phyloP scores from a whole-genome alignment of 2,797 vertebrate genomes.

The Petrocephalus schoutedeni region DNA sequence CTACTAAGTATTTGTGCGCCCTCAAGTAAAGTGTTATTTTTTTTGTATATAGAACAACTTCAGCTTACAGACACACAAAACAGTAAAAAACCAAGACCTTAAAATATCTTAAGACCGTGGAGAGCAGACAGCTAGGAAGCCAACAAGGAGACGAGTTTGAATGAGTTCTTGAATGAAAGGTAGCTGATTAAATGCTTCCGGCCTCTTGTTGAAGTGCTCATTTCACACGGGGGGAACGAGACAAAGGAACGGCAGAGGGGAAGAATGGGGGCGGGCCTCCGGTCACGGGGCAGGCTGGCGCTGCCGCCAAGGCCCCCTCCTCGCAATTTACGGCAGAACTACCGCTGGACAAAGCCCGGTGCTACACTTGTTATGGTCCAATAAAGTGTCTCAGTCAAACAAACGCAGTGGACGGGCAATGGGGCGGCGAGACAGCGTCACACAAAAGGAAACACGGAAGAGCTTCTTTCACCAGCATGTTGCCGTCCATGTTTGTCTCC shows the following conservation, averaged over 20 bases:
- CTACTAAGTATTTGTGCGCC: neutral
- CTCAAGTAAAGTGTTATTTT: neutral
- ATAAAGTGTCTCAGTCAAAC: slow-evolving; percentile 99
- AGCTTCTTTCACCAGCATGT: slow-evolving; percentile 97
- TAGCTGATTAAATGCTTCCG: slow-evolving; percentile 97
- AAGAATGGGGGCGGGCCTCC: slow-evolving; percentile 69
- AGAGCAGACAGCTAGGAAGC: slow-evolving; percentile 72
- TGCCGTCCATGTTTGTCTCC: slow-evolving; percentile 84
- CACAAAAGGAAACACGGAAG: slow-evolving; percentile 99
- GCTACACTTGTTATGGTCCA: slow-evolving; percentile 99
- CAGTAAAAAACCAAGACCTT: neutral
- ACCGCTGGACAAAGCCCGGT: slow-evolving; percentile 89
- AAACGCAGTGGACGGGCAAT: slow-evolving; percentile 85
- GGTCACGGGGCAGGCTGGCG: slow-evolving; percentile 86
- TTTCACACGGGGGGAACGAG: slow-evolving; percentile 79
- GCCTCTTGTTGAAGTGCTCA: slow-evolving; percentile 91
- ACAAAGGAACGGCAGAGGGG: slow-evolving; percentile 82
- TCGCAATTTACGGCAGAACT: slow-evolving; percentile 98
- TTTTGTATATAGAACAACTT: neutral
- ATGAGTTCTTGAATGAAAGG: slow-evolving; percentile 91
- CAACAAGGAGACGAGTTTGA: slow-evolving; percentile 94
- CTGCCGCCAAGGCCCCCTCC: slow-evolving; percentile 89
- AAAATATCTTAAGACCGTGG: slow-evolving; percentile 38
- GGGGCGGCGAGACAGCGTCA: slow-evolving; percentile 89
- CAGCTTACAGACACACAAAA: neutral